These are phyloP conservation scores for Anguilla megastoma DNA, from an alignment of 2,797 vertebrate species.

Conservation along the genomic window DNA sequence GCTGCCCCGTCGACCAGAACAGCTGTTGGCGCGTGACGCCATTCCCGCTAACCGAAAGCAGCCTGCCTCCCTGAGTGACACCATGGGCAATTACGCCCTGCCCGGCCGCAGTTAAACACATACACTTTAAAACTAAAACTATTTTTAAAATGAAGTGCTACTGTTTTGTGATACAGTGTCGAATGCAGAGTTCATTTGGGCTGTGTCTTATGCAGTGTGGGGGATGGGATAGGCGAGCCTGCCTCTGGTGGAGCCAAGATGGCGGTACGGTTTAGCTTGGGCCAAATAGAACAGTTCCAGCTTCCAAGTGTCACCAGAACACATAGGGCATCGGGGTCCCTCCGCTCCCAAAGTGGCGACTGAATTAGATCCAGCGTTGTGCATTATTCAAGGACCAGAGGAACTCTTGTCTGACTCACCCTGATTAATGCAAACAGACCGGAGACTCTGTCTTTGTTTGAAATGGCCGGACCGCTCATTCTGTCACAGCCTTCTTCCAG, in stretches of 20 bases:
- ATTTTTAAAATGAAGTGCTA: not conserved
- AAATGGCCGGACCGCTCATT: not conserved
- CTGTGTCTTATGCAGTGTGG: not conserved
- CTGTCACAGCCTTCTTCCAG: not conserved
- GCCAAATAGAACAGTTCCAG: not conserved
- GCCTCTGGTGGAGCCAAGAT: not conserved
- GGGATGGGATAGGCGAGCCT: not conserved
- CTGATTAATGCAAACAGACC: slow-evolving; percentile 4
- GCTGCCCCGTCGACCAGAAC: not conserved
- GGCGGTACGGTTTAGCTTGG: not conserved
- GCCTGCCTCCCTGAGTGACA: not conserved
- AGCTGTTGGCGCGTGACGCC: not conserved
- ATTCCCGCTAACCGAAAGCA: not conserved
- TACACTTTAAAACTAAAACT: not conserved
- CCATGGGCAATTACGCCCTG: not conserved
- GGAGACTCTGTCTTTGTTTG: not conserved
- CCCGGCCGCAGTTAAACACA: not conserved
- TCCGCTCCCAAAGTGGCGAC: not conserved
- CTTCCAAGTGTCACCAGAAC: not conserved
- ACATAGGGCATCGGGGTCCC: not conserved
- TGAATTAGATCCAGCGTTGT: slow-evolving; percentile 22
- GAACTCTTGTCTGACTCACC: not conserved
- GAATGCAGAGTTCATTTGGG: not conserved
- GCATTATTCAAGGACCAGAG: slow-evolving; percentile 22
- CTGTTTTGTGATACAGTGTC: not conserved